Base-by-base conservation (phyloP, 2,797 vertebrate species). In the Okamejei kenojei region DNA sequence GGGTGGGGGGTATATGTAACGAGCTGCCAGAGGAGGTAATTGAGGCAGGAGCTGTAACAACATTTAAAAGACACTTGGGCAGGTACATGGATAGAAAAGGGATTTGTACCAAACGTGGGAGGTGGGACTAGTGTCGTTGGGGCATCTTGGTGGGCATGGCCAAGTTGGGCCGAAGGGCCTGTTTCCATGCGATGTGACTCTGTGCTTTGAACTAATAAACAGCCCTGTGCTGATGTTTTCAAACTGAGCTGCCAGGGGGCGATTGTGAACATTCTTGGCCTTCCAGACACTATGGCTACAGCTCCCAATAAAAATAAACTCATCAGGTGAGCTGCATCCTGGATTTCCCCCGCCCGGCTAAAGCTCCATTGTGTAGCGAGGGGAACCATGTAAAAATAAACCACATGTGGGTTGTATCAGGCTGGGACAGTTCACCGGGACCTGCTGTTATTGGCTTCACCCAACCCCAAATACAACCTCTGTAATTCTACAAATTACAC, bases 351-450 rank as follows among this genome's bases (percentile, higher is more conserved):
- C 21, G 38, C 68, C 17, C 3, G 9, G 71, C 68, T 76, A 95
- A 94, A 95, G 95, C 95, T 96, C 96, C 95, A 95, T 95, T 94
- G 93, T 79, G 54, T 76, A 74, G 82, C 93, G 84, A 74, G 93
- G 94, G 2, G 94, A 73, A 58, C 93, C 93, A 94, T 74, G 32
- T 93, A 95, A 94, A 95, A 95, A 95, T 19, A 94, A 94, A 95
- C 94, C 95, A 94, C 96, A 96, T 95, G 95, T 96, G 96, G 96
- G 96, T 96, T 94, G 95, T 94, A 97, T 96, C 96, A 96, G 94
- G 94, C 94, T 94, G 93, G 93, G 93, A 95, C 95, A 94, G 94
- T 95, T 94, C 94, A 96, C 95, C 95, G 94, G 94, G 93, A 96
- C 94, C 95, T 96, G 96, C 94, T 93, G 95, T 96, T 96, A 96